A percentile compares a stretch with the other conserved stretches of the same genome.
phyloP scores from a whole-genome alignment of 1,140 invertebrate species.

The Cyrtorhinus lividipennis region DNA sequence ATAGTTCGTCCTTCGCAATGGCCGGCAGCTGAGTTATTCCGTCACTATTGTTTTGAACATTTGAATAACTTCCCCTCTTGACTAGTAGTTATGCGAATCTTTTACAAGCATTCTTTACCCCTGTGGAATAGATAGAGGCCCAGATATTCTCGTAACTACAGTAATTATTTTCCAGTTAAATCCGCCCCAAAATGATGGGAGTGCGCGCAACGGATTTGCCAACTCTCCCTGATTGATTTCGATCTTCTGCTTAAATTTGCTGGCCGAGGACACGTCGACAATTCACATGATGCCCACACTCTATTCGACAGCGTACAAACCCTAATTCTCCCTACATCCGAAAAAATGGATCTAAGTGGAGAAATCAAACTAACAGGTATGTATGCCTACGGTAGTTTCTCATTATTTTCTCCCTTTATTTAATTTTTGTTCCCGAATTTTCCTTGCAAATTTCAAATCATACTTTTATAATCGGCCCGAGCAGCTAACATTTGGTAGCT shows the following conservation, averaged over 20 bases:
- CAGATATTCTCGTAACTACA: too few relatives aligned
- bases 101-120: too few relatives aligned
- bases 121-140: too few relatives aligned
- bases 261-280: neutral
- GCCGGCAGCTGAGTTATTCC: neutral
- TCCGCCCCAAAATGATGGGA: too few relatives aligned
- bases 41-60: neutral
- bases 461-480: too few relatives aligned
- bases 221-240: neutral
- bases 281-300: constrained; percentile 15
- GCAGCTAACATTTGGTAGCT: too few relatives aligned
- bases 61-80: neutral
- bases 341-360: constrained; percentile 21
- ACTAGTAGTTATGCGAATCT: too few relatives aligned
- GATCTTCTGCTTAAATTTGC: neutral
- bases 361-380: constrained; percentile 20
- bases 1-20: neutral
- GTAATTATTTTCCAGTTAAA: too few relatives aligned
- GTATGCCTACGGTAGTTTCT: too few relatives aligned
- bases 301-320: constrained; percentile 19
- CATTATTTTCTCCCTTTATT: too few relatives aligned
- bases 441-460: too few relatives aligned
- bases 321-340: constrained; percentile 17
- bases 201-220: neutral
- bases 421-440: too few relatives aligned